Evolutionary conservation across 2,113 vertebrate species (phyloP).

Genomic region (Macquaria ambigua): DNA sequence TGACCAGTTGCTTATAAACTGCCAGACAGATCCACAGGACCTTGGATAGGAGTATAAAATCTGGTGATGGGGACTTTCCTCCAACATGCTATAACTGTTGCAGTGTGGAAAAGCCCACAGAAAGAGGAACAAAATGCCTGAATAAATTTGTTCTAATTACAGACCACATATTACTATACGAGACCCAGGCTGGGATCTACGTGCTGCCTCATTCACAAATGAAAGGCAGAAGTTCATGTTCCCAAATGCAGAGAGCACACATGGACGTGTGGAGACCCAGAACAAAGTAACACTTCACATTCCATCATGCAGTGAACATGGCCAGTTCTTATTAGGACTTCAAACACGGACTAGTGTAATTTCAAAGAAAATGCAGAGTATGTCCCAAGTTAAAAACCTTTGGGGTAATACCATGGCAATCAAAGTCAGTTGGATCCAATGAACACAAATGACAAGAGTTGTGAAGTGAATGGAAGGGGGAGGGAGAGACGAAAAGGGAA

Average conservation of each 20-base stretch:
- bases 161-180: not conserved
- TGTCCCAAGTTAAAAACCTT: conserved; percentile 23
- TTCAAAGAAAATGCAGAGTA: conserved; percentile 17
- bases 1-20: not conserved
- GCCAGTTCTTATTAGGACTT: not conserved
- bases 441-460: conserved; percentile 53
- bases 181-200: conserved; percentile 11
- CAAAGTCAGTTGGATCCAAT: conserved; percentile 42
- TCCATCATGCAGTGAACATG: conserved; percentile 51
- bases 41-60: not conserved
- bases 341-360: conserved; percentile 11
- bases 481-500: conserved; percentile 45
- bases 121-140: not conserved
- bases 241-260: conserved; percentile 53
- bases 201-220: conserved; percentile 35
- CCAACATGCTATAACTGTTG: not conserved
- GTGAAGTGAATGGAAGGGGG: conserved; percentile 65
- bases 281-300: conserved; percentile 76
- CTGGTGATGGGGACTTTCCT: not conserved
- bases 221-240: conserved; percentile 60
- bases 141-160: not conserved
- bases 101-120: not conserved
- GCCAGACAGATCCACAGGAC: not conserved
- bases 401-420: not conserved
- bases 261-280: conserved; percentile 45